Percentiles rank a stretch among this genome's conserved stretches.
Conservation (phyloP, 2,797 vertebrate genomes). For the Arremon brunneinucha region DNA sequence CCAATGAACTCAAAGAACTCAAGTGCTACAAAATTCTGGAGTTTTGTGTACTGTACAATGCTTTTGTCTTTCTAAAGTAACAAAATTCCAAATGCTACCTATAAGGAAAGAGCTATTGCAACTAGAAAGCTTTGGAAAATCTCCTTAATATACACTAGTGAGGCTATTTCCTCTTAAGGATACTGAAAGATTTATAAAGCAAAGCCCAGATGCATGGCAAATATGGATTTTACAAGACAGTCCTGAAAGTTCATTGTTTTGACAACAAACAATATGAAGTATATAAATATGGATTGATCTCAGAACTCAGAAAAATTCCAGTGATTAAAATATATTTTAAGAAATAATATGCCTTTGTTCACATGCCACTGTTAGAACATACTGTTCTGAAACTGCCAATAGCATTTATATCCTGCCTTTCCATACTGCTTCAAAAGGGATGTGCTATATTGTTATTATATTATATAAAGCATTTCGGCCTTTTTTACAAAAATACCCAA, state of each 20-base stretch:
- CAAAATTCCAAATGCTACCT: neutral
- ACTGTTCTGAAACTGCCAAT: neutral
- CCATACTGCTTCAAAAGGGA: neutral
- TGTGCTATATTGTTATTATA: neutral
- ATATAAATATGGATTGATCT: neutral
- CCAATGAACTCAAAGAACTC: neutral
- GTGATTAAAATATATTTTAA: neutral
- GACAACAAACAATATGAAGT: neutral
- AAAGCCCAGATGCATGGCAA: neutral
- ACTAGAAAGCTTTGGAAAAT: neutral
- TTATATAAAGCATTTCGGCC: neutral
- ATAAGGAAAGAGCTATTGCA: neutral
- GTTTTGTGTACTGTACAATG: neutral
- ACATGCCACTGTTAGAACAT: neutral
- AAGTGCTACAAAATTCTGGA: neutral
- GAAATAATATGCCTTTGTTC: neutral
- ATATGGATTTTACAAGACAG: neutral
- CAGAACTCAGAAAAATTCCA: neutral
- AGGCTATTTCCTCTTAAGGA: neutral
- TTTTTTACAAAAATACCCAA: neutral
- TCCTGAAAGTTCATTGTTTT: neutral
- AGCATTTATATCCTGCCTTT: neutral
- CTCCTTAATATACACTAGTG: neutral
- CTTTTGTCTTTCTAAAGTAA: neutral
- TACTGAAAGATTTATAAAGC: neutral